Conservation (phyloP, 2,888 invertebrate species). For the Xestoiulus laeticollis region DNA sequence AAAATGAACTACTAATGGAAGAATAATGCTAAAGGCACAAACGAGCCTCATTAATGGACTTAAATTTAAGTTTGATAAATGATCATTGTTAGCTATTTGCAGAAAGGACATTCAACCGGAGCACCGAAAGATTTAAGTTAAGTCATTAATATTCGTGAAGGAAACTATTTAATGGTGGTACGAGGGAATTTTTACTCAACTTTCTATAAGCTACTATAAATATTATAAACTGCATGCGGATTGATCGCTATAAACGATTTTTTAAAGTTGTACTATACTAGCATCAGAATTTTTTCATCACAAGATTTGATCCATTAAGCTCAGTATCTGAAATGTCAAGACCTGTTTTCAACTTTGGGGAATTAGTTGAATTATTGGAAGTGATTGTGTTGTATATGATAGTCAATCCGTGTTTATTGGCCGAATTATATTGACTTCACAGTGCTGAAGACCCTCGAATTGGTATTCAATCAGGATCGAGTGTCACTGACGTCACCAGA, state of each 20-base stretch:
- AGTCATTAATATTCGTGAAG: slow-evolving; percentile 6
- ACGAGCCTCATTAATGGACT: background rate
- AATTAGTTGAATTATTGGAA: background rate
- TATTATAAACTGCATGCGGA: background rate
- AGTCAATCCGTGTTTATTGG: background rate
- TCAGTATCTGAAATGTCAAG: too few species aligned
- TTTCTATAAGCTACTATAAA: background rate
- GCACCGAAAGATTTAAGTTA: background rate
- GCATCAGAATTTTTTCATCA: too few species aligned
- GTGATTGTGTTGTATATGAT: too few species aligned
- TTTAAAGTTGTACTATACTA: too few species aligned
- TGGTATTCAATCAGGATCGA: background rate
- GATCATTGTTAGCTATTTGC: background rate
- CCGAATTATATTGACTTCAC: background rate
- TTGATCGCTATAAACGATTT: background rate
- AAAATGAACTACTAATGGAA: background rate
- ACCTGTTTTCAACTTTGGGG: background rate
- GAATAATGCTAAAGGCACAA: background rate
- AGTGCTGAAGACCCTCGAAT: background rate
- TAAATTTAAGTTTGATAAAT: slow-evolving; percentile 34
- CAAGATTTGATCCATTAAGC: too few species aligned
- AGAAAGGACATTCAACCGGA: background rate
- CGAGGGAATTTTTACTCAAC: background rate
- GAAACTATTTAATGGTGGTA: background rate
- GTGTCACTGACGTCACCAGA: background rate